Percentiles rank a stretch among this genome's conserved stretches.
Conservation (phyloP, 2,113 vertebrate species). For the Salvelinus alpinus region DNA sequence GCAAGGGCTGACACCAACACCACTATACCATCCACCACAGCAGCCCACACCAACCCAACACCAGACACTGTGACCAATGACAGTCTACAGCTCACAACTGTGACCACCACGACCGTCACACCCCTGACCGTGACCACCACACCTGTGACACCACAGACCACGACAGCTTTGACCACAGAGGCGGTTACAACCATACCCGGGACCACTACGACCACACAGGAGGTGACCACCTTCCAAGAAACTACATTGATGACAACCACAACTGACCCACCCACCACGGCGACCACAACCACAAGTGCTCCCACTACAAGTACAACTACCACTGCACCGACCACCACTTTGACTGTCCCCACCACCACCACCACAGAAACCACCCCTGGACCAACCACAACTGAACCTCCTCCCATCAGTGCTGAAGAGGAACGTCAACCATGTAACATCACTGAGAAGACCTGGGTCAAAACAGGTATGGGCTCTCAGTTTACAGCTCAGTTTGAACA, state of each 20-base stretch:
- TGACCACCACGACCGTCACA: constrained; percentile 50
- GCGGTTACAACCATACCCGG: not conserved
- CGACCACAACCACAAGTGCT: constrained; percentile 48
- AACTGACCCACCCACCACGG: constrained; percentile 32
- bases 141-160: constrained; percentile 28
- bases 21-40: constrained; percentile 24
- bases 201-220: constrained; percentile 12
- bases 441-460: constrained; percentile 86
- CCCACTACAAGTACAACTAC: constrained; percentile 34
- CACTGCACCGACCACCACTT: constrained; percentile 51
- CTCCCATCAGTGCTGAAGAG: constrained; percentile 66
- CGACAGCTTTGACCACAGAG: constrained; percentile 5
- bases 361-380: constrained; percentile 30
- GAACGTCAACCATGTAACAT: constrained; percentile 84
- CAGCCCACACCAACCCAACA: not conserved
- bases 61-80: constrained; percentile 57
- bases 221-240: constrained; percentile 12
- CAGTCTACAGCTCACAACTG: constrained; percentile 59
- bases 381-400: constrained; percentile 46
- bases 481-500: not conserved
- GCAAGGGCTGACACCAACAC: constrained; percentile 29
- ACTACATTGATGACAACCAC: constrained; percentile 38
- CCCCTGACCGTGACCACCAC: constrained; percentile 56
- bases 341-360: constrained; percentile 29
- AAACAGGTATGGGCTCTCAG: constrained; percentile 70